A percentile compares a stretch with the other conserved stretches of the same genome.
Conservation (phyloP, 2,113 vertebrate species). For the Semnopithecus entellus region DNA sequence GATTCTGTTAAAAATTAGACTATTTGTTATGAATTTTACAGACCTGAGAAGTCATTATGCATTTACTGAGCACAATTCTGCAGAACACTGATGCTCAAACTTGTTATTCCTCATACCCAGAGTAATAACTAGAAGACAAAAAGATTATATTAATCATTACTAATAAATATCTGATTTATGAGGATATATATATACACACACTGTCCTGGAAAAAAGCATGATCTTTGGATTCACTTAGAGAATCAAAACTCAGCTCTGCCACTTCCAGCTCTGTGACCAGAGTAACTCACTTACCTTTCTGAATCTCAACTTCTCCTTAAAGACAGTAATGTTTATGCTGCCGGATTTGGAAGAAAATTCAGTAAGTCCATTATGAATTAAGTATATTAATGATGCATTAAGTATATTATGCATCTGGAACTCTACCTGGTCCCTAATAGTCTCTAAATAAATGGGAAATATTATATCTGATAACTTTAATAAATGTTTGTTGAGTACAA, state of each 20-base stretch:
- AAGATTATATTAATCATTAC: background rate
- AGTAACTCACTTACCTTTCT: background rate
- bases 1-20: background rate
- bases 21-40: background rate
- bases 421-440: background rate
- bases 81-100: background rate
- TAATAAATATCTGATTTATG: background rate
- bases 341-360: background rate
- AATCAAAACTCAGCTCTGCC: background rate
- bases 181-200: background rate
- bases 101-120: background rate
- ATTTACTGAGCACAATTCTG: background rate
- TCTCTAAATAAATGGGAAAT: background rate
- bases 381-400: too few relatives aligned
- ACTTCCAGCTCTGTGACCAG: background rate
- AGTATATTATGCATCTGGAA: background rate
- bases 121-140: background rate
- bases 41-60: background rate
- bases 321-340: background rate
- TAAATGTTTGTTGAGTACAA: background rate
- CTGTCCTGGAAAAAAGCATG: background rate
- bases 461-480: background rate
- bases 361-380: background rate
- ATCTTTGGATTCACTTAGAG: background rate
- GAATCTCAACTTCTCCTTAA: background rate